Percentiles rank a stretch among this genome's conserved stretches.
These are phyloP conservation scores for Chloropsis hardwickii DNA, from an alignment of 2,113 vertebrate genomes.

Conservation along the genomic window DNA sequence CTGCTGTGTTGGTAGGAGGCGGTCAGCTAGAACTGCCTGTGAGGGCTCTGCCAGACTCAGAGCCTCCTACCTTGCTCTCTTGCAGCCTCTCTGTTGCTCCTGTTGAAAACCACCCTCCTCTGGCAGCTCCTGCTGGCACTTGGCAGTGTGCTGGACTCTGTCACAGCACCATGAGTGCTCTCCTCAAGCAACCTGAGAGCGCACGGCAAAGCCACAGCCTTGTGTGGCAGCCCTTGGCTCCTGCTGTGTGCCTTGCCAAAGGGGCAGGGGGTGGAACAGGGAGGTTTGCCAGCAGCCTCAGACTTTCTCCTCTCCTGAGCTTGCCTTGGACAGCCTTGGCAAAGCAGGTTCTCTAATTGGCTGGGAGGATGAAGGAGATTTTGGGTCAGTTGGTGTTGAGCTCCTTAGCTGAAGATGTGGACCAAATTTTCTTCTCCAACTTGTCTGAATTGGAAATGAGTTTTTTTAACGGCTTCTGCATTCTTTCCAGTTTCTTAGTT, in stretches of 20 bases:
- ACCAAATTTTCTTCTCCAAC: neutral
- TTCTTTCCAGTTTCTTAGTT: neutral
- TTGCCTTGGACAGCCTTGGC: neutral
- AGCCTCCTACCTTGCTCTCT: neutral
- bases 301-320: neutral
- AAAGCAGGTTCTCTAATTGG: neutral
- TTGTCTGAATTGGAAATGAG: neutral
- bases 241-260: neutral
- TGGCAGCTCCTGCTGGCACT: neutral
- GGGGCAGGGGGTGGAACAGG: neutral
- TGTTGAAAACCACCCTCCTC: neutral
- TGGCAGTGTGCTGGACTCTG: neutral
- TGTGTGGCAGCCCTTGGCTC: neutral
- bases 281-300: neutral
- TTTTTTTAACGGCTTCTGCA: slow-evolving; percentile 13
- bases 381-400: neutral
- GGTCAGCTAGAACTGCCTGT: neutral
- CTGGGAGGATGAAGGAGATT: neutral
- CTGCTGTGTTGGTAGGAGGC: neutral
- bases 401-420: neutral
- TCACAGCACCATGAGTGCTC: neutral
- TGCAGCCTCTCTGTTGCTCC: neutral
- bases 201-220: neutral
- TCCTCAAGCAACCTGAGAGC: accelerated
- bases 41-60: neutral